Base-by-base conservation (phyloP, 2,888 invertebrate genomes). In the Dysmachus trigonus region DNA sequence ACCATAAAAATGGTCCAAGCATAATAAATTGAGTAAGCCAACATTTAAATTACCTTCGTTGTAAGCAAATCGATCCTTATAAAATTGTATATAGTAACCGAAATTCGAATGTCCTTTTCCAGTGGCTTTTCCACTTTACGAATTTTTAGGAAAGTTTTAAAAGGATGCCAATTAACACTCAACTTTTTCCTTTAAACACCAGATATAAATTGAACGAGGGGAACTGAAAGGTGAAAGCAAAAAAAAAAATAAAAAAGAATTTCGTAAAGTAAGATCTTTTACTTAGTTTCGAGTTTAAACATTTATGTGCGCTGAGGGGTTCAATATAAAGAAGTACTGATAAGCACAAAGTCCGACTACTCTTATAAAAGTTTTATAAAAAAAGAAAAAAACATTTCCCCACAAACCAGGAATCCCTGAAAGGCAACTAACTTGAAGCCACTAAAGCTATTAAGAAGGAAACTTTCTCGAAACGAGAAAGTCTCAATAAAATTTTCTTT, bases 361-460 rank as follows among this genome's bases (percentile, higher is more conserved):
- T 76, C 38, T 38, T 22, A 76, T 6, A 76, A 76, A 76, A 76
- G 38, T 76, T 76, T 38, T 38, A 41, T 76, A 72, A 76, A 38
- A 33, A 6, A 33, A 35, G 27, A 76, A 38, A 33, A 6, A 33
- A 35, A 73, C 6, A 76, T 22, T n/a, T 1, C n/a, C 41, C 76
- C 76, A 38, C 38, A 18, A 38, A 38, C 41, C 41, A 41, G 33
- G 76, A 76, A 76, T 76, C 27, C 8, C 10, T 76, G 76, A 76
- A 76, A 76, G 41, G 76, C 18, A 76, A 76, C 76, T 76, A 35
- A 76, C 76, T 76, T 41, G 22, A 41, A 41, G 35, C 76, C 76
- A 76, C 76, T 76, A 41, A 76, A 76, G 38, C 76, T 76, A 76
- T 76, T 76, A 38, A 76, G 76, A 41, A 76, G n/a, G 38, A 76